These are phyloP conservation scores for Caenorhabditis angaria DNA, from an alignment of 2,888 invertebrate species.

Conservation along the genomic window DNA sequence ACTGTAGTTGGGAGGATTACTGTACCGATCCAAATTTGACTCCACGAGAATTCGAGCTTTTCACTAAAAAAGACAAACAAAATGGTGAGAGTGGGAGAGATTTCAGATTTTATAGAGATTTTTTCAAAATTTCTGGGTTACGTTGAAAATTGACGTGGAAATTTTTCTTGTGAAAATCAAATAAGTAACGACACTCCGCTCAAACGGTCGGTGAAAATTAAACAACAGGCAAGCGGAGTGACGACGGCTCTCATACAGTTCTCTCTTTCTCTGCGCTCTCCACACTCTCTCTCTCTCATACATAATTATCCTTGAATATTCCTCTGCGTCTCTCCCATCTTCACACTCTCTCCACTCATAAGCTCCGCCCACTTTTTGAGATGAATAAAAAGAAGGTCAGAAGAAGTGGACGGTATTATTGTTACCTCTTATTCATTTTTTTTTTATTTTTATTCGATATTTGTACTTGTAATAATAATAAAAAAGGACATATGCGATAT, in stretches of 20 bases:
- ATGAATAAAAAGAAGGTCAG: conserved; percentile 15
- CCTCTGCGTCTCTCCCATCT: not conserved
- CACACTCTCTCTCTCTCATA: conserved; percentile 4
- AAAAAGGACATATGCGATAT: conserved; percentile 16
- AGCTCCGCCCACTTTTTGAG: conserved; percentile 12
- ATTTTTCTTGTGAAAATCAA: too few relatives aligned
- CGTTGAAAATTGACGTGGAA: too few relatives aligned
- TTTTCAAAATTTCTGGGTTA: too few relatives aligned
- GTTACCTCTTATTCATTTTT: conserved; percentile 12
- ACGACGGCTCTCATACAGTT: not conserved
- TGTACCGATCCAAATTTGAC: conserved; percentile 3
- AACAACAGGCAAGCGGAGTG: not conserved
- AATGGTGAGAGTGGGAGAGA: not conserved
- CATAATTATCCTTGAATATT: conserved; percentile 30
- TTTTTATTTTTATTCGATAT: not conserved
- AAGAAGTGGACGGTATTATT: conserved; percentile 17
- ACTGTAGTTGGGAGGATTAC: not conserved
- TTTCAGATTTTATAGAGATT: too few relatives aligned
- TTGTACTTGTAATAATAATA: conserved; percentile 7
- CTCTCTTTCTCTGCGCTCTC: not conserved
- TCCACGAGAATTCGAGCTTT: conserved; percentile 1
- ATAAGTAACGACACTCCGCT: too few relatives aligned
- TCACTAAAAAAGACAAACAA: conserved; percentile 2
- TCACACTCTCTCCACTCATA: not conserved
- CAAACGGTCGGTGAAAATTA: too few relatives aligned